Percentiles rank a stretch among this genome's conserved stretches.
phyloP scores from a whole-genome alignment of 2,888 invertebrate species.

The Drosophila nr. fundita region DNA sequence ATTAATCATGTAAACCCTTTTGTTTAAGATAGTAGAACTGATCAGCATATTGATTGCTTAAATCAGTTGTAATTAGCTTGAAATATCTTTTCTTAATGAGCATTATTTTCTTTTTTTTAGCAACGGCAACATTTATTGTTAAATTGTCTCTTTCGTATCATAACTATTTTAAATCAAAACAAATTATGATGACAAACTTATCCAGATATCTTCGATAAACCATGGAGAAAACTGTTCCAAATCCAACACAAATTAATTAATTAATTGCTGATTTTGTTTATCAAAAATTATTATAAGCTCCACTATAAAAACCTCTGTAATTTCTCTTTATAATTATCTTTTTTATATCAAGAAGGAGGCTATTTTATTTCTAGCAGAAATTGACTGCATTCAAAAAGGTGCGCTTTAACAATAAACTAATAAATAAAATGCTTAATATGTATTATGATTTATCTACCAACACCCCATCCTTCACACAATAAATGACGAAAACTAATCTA shows the following conservation, averaged over 20 bases:
- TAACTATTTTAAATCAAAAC: neutral
- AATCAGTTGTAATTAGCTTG: neutral
- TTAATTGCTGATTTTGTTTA: conserved; percentile 23
- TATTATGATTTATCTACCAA: conserved; percentile 35
- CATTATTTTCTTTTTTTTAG: neutral
- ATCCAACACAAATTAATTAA: conserved; percentile 45
- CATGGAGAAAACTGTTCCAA: conserved; percentile 75
- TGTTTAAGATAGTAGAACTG: conserved; percentile 12
- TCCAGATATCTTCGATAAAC: conserved; percentile 78
- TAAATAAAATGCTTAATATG: neutral
- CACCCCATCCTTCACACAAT: conserved; percentile 37
- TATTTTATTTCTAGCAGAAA: neutral
- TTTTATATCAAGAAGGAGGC: neutral
- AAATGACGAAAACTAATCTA: conserved; percentile 13
- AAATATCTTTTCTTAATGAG: neutral
- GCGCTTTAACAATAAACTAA: neutral
- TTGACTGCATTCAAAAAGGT: neutral
- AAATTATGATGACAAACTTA: conserved; percentile 59
- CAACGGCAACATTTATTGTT: neutral
- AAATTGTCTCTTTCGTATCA: neutral
- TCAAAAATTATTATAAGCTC: neutral
- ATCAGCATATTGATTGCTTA: neutral
- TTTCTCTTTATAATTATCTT: neutral
- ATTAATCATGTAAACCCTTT: neutral
- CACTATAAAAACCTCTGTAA: neutral